These are phyloP conservation scores for Tetraodon nigroviridis DNA, from an alignment of 2,113 vertebrate genomes.

Conservation along the genomic window DNA sequence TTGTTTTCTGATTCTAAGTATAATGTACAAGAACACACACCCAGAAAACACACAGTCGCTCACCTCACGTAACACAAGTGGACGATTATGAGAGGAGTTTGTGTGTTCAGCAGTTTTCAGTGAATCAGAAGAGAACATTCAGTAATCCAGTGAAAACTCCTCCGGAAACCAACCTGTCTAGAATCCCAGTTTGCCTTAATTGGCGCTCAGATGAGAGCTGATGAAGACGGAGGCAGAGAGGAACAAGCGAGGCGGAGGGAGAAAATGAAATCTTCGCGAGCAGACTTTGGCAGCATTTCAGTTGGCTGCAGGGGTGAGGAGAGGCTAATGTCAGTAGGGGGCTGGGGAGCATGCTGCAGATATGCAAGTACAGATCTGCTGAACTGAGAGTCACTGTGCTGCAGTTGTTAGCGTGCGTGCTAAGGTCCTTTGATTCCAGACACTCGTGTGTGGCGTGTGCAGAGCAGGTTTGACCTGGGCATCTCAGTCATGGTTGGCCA, in stretches of 20 bases:
- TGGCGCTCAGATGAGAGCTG: conserved; percentile 47
- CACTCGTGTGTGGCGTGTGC: no score
- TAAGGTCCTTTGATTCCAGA: conserved; percentile 2
- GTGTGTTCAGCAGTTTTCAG: conserved; percentile 8
- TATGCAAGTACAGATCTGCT: conserved; percentile 28
- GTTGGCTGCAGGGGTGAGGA: conserved; percentile 53
- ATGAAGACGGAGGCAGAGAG: conserved; percentile 23
- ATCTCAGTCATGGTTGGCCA: no score
- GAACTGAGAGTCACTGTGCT: conserved; percentile 15
- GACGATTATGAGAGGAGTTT: conserved; percentile 15
- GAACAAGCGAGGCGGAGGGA: conserved; percentile 23
- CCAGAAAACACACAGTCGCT: neutral
- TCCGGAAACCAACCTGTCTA: conserved; percentile 29
- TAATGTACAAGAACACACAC: no score
- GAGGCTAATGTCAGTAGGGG: conserved; percentile 50
- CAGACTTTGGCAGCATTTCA: conserved; percentile 62
- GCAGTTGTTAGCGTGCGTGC: neutral
- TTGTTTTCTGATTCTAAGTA: no score
- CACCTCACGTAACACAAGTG: conserved; percentile 2
- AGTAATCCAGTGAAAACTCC: conserved; percentile 15
- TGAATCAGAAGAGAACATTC: conserved; percentile 31
- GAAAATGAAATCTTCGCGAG: conserved; percentile 50
- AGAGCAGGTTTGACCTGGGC: no score
- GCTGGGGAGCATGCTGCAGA: conserved; percentile 31
- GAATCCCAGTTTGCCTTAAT: conserved; percentile 64